Percentiles rank a stretch among this genome's conserved stretches.
Evolutionary conservation across 2,797 vertebrate genomes (phyloP).

Genomic region (Protonibea diacanthus): DNA sequence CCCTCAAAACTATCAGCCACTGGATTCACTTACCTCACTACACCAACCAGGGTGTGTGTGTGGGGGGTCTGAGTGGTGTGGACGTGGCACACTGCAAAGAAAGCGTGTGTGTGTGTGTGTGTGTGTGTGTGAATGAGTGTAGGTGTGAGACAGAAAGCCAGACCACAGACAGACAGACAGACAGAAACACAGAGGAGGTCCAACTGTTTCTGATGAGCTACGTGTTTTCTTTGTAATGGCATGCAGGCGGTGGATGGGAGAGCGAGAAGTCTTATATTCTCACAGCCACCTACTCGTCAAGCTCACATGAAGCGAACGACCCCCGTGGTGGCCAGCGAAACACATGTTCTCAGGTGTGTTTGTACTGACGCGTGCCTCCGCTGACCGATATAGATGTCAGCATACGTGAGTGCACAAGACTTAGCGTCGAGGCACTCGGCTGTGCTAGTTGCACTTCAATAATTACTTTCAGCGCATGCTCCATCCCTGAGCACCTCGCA

Average conservation of each 20-base stretch:
- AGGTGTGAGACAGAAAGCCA: conserved; percentile 62
- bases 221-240: conserved; percentile 60
- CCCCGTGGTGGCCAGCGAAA: conserved; percentile 10
- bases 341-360: conserved; percentile 55
- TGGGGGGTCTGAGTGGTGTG: conserved; percentile 73
- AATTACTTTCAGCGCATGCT: conserved; percentile 75
- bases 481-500: conserved; percentile 78
- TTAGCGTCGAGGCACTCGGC: conserved; percentile 52
- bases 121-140: conserved; percentile 44
- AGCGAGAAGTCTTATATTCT: conserved; percentile 52
- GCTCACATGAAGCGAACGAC: not conserved
- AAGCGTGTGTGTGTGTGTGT: conserved; percentile 28
- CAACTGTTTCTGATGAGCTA: conserved; percentile 74
- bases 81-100: conserved; percentile 56
- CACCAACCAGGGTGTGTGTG: conserved; percentile 65
- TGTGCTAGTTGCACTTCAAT: conserved; percentile 77
- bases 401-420: conserved; percentile 54
- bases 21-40: conserved; percentile 83
- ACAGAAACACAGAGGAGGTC: conserved; percentile 58
- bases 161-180: conserved; percentile 56
- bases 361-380: conserved; percentile 4
- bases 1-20: conserved; percentile 82
- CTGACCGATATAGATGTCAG: conserved; percentile 60
- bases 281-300: conserved; percentile 45
- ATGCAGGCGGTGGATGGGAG: conserved; percentile 52